phyloP scores from a whole-genome alignment of 2,888 invertebrate species.

The Heliconius hortense region DNA sequence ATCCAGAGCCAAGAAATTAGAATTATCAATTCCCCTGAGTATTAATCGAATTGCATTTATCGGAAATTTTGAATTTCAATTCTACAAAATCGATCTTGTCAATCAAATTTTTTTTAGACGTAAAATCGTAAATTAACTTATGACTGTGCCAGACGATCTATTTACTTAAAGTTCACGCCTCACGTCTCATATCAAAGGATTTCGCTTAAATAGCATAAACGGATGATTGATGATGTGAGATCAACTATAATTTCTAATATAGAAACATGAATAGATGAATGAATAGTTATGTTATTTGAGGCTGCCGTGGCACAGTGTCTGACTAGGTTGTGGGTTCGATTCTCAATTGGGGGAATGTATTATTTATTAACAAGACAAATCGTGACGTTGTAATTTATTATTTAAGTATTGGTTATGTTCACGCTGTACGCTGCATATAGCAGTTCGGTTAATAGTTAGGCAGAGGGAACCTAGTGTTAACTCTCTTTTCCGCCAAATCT shows the following conservation, averaged over 20 bases:
- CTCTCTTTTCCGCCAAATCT: too few species aligned
- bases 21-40: too few species aligned
- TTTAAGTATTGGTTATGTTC: too few species aligned
- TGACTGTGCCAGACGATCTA: slow-evolving; percentile 17
- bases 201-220: slow-evolving; percentile 23
- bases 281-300: background rate
- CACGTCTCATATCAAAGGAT: slow-evolving; percentile 22
- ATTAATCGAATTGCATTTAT: too few species aligned
- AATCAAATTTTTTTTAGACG: background rate
- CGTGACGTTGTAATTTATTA: too few species aligned
- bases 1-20: too few species aligned
- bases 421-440: too few species aligned
- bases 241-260: slow-evolving; percentile 16
- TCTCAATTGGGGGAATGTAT: too few species aligned
- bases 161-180: slow-evolving; percentile 14
- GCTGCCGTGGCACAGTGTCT: background rate
- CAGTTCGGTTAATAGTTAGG: too few species aligned
- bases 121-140: slow-evolving; percentile 14
- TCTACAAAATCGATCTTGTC: background rate
- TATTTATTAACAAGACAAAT: too few species aligned
- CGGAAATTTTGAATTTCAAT: background rate
- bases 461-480: too few species aligned
- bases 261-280: background rate
- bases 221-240: slow-evolving; percentile 26
- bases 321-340: too few species aligned